A percentile compares a stretch with the other conserved stretches of the same genome.
These are phyloP conservation scores for Parnassius smintheus DNA, from an alignment of 2,888 invertebrate species.

Conservation along the genomic window DNA sequence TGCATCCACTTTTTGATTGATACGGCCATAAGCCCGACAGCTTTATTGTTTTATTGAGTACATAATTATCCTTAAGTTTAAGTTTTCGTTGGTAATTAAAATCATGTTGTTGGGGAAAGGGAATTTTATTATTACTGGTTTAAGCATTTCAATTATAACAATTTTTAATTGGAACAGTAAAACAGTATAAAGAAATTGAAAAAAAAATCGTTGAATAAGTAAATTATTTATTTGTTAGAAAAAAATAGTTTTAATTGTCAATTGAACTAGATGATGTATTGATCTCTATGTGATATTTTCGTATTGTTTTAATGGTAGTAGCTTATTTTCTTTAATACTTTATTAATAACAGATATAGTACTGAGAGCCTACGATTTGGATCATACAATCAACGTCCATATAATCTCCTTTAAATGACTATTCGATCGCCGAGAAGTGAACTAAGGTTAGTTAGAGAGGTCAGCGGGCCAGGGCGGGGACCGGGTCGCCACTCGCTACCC, in stretches of 20 bases:
- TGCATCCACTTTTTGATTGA: constrained; percentile 27
- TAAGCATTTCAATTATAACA: too few species aligned
- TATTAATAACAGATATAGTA: too few species aligned
- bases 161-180: too few species aligned
- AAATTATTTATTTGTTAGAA: too few species aligned
- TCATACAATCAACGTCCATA: constrained; percentile 14
- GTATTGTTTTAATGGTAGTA: too few species aligned
- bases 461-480: constrained; percentile 55
- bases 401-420: constrained; percentile 22
- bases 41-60: constrained; percentile 28
- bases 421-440: constrained; percentile 33
- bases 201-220: too few species aligned
- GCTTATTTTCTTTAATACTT: too few species aligned
- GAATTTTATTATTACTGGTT: constrained; percentile 3
- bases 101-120: constrained; percentile 10
- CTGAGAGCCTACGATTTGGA: not conserved
- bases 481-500: constrained; percentile 36
- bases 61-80: constrained; percentile 22
- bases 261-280: too few species aligned
- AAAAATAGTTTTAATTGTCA: too few species aligned
- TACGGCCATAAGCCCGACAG: constrained; percentile 24
- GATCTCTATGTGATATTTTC: too few species aligned
- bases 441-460: constrained; percentile 58
- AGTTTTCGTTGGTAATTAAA: constrained; percentile 21
- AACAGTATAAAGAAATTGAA: too few species aligned